Percentiles rank a stretch among this genome's conserved stretches.
Evolutionary conservation across 2,797 vertebrate species (phyloP).

Genomic region (Sebastes reedi): DNA sequence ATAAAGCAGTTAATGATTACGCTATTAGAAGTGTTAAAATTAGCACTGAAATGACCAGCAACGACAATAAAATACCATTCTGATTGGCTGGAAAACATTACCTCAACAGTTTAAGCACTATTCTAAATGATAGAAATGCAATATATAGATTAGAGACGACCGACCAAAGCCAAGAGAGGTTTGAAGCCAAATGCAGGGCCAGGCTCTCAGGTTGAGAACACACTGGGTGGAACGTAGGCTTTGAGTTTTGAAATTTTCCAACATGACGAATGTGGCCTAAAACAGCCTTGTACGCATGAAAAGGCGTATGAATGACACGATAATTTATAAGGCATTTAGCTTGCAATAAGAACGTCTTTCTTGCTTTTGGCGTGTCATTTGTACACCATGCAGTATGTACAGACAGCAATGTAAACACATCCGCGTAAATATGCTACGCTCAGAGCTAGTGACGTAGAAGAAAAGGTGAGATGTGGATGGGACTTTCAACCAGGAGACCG

Average conservation of each 20-base stretch:
- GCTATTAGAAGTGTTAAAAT: not conserved
- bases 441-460: no score
- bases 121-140: not conserved
- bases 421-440: accelerated
- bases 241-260: accelerated
- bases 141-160: not conserved
- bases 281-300: no score
- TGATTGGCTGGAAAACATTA: not conserved
- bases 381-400: accelerated
- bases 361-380: no score
- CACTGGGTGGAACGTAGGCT: accelerated
- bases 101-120: not conserved
- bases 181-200: not conserved
- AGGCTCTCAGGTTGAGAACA: not conserved
- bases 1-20: not conserved
- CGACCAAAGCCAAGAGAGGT: no score
- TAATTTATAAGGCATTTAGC: no score
- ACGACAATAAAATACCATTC: not conserved
- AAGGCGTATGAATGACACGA: no score
- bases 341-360: no score
- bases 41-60: not conserved
- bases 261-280: no score
- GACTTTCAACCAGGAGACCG: no score
- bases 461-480: no score
- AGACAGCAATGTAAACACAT: no score